A percentile compares a stretch with the other conserved stretches of the same genome.
phyloP scores from a whole-genome alignment of 2,888 invertebrate species.

The Drosophila atroscutellata region DNA sequence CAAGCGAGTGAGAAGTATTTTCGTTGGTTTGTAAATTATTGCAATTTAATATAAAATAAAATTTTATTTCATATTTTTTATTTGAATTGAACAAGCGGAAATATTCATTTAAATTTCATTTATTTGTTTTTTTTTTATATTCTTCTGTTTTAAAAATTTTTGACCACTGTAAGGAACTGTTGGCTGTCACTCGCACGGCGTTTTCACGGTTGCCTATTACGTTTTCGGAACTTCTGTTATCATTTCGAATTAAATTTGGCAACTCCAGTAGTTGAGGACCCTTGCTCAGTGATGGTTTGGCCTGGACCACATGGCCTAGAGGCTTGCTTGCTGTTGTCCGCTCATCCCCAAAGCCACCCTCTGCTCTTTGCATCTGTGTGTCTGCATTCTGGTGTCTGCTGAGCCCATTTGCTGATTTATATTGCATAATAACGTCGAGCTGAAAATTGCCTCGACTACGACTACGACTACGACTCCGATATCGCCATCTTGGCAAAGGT shows the following conservation, averaged over 20 bases:
- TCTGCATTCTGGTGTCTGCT: slow-evolving; percentile 18
- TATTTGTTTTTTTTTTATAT: accelerated
- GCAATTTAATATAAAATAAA: accelerated
- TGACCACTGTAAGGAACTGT: slow-evolving; percentile 54
- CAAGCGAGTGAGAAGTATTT: background rate
- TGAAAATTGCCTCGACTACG: slow-evolving; percentile 70
- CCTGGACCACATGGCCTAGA: slow-evolving; percentile 18
- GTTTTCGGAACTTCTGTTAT: slow-evolving; percentile 75
- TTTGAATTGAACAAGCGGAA: background rate
- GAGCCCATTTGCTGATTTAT: slow-evolving; percentile 83
- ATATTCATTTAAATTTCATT: background rate
- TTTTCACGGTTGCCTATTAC: slow-evolving; percentile 70
- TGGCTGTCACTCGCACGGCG: slow-evolving; percentile 26
- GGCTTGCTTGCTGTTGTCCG: slow-evolving; percentile 4
- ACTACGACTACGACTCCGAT: slow-evolving; percentile 12
- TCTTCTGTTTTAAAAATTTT: background rate
- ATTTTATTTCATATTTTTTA: background rate
- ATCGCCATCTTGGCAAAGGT: slow-evolving; percentile 61
- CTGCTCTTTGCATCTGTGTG: slow-evolving; percentile 11
- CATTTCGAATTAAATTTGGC: slow-evolving; percentile 76
- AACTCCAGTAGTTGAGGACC: slow-evolving; percentile 17
- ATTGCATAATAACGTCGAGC: slow-evolving; percentile 82
- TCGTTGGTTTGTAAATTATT: background rate
- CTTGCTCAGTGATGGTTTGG: slow-evolving; percentile 23
- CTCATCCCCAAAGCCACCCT: slow-evolving; percentile 25